These are phyloP conservation scores for Triops cancriformis DNA, from an alignment of 1,140 invertebrate genomes.

Conservation along the genomic window DNA sequence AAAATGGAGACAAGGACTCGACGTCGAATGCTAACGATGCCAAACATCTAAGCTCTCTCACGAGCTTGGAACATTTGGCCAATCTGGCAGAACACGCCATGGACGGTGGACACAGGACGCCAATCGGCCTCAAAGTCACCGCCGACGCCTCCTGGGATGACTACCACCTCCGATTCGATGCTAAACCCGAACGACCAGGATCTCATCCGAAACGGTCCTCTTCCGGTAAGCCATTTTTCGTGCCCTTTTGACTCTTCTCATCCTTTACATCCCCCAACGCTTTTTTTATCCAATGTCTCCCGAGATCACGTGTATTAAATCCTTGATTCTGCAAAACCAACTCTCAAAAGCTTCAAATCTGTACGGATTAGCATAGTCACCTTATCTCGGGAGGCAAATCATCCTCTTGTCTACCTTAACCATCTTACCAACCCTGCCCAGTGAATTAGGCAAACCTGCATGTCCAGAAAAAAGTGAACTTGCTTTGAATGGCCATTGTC, in stretches of 20 bases:
- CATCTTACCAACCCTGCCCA: slow-evolving; percentile 3
- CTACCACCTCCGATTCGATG: slow-evolving; percentile 16
- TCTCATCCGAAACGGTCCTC: neutral
- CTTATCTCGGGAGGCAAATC: neutral
- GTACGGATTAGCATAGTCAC: neutral
- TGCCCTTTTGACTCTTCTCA: neutral
- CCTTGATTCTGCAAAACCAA: too few species aligned
- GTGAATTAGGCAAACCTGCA: slow-evolving; percentile 23
- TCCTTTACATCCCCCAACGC: neutral
- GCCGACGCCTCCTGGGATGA: slow-evolving; percentile 64
- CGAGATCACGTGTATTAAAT: neutral
- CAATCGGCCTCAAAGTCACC: slow-evolving; percentile 44
- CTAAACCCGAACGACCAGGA: neutral
- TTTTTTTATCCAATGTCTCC: neutral
- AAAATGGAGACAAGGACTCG: neutral
- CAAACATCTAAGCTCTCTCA: slow-evolving; percentile 41
- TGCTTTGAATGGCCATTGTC: slow-evolving; percentile 2
- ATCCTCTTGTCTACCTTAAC: neutral
- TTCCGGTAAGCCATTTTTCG: neutral
- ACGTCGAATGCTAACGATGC: slow-evolving; percentile 36
- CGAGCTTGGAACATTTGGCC: slow-evolving; percentile 24
- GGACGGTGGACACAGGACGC: slow-evolving; percentile 46
- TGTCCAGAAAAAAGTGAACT: neutral
- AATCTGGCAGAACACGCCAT: neutral
- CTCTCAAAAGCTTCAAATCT: neutral